Evolutionary conservation across 2,888 invertebrate species (phyloP).

Genomic region (Mesopsocus fuscifrons): DNA sequence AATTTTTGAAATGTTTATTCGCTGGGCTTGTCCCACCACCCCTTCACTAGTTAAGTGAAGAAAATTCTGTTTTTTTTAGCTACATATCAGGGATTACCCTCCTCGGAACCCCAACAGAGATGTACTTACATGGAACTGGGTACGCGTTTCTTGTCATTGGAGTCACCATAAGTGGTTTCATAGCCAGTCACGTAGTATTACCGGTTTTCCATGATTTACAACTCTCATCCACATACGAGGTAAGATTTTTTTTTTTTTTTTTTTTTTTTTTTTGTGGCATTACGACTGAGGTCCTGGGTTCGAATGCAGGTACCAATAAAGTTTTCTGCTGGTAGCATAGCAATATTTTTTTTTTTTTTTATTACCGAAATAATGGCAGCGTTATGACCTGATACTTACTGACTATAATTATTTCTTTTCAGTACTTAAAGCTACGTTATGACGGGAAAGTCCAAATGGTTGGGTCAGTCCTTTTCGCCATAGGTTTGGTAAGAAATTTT

Average conservation of each 20-base stretch:
- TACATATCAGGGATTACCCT: constrained; percentile 62
- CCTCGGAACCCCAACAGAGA: constrained; percentile 59
- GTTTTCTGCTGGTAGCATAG: no score
- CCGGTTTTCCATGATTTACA: constrained; percentile 56
- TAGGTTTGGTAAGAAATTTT: constrained; percentile 27
- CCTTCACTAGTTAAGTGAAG: no score
- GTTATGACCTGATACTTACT: no score
- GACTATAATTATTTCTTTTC: constrained; percentile 24
- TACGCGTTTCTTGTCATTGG: constrained; percentile 45
- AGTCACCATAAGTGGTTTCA: constrained; percentile 41
- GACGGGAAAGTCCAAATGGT: constrained; percentile 46
- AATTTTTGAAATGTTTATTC: no score
- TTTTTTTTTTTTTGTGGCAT: no score
- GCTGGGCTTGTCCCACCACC: no score
- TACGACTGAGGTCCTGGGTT: no score
- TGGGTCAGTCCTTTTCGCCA: constrained; percentile 46
- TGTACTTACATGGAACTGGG: constrained; percentile 63
- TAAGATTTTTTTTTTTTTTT: no score
- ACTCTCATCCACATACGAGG: constrained; percentile 65
- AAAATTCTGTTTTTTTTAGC: no score
- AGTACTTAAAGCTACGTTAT: constrained; percentile 53
- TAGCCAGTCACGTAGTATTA: constrained; percentile 45
- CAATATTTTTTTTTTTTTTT: no score
- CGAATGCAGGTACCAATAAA: no score
- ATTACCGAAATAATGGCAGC: no score